These are phyloP conservation scores for Geococcyx californianus DNA, from an alignment of 2,113 vertebrate species.

Conservation along the genomic window DNA sequence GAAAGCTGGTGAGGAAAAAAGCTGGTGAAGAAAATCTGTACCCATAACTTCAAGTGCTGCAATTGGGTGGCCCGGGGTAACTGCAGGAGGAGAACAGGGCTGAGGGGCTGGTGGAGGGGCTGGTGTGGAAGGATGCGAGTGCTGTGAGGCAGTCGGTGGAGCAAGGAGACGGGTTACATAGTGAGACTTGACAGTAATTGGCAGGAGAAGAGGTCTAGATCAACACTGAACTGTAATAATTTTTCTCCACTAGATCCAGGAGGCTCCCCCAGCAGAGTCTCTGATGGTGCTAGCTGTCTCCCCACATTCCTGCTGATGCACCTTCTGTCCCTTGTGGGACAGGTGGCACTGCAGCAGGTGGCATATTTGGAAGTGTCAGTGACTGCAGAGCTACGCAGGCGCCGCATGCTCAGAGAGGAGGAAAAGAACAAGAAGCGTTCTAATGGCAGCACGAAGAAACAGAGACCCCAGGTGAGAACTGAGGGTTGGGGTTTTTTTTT, in stretches of 20 bases:
- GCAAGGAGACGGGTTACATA: neutral
- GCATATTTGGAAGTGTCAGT: slow-evolving; percentile 89
- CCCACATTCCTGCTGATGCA: slow-evolving; percentile 81
- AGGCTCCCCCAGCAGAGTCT: neutral
- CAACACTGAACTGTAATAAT: neutral
- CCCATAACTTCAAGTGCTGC: neutral
- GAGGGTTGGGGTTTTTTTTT: no score
- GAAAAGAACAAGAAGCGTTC: slow-evolving; percentile 47
- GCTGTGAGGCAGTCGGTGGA: neutral
- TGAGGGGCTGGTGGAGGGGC: slow-evolving; percentile 48
- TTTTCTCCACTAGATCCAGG: neutral
- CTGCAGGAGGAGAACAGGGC: neutral
- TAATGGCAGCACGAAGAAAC: neutral
- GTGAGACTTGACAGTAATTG: neutral
- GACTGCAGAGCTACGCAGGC: slow-evolving; percentile 87
- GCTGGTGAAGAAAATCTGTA: neutral
- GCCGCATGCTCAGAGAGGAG: slow-evolving; percentile 83
- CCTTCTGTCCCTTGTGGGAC: slow-evolving; percentile 88
- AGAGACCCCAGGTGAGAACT: slow-evolving; percentile 64
- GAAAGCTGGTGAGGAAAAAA: slow-evolving; percentile 37
- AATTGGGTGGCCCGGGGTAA: neutral
- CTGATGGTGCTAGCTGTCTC: neutral
- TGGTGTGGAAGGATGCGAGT: rapidly evolving
- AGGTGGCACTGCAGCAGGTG: slow-evolving; percentile 92
- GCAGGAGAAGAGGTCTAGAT: neutral